These are phyloP conservation scores for Acrossocheilus wenchowensis DNA, from an alignment of 2,797 vertebrate genomes.

Conservation along the genomic window DNA sequence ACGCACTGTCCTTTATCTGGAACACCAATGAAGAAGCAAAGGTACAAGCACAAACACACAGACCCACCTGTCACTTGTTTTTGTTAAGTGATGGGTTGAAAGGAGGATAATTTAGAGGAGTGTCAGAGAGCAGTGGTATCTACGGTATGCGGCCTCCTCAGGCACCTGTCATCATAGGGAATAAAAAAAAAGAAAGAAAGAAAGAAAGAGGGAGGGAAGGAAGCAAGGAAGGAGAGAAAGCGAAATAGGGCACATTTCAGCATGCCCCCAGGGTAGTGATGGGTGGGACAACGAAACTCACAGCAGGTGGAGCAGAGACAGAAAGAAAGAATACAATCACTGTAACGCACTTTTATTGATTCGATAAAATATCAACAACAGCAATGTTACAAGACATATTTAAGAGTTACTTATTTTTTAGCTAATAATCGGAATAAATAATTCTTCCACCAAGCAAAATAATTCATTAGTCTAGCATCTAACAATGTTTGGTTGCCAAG, in stretches of 20 bases:
- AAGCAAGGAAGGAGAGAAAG: constrained; percentile 30
- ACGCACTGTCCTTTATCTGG: constrained; percentile 95
- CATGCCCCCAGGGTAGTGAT: constrained; percentile 55
- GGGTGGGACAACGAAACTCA: constrained; percentile 64
- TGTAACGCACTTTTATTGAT: constrained; percentile 6
- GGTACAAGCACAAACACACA: constrained; percentile 74
- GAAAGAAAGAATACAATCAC: constrained; percentile 33
- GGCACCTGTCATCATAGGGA: constrained; percentile 76
- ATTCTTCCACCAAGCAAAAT: not conserved
- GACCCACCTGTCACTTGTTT: constrained; percentile 47
- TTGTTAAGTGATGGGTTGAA: constrained; percentile 61
- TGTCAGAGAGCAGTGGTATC: constrained; percentile 79
- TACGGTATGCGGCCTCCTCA: constrained; percentile 80
- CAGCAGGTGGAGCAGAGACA: constrained; percentile 53
- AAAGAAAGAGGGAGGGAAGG: constrained; percentile 43
- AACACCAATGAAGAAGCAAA: constrained; percentile 94
- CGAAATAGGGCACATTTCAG: constrained; percentile 49
- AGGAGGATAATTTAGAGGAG: constrained; percentile 62
- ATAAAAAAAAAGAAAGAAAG: constrained; percentile 29
- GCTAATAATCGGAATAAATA: not conserved
- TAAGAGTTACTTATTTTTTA: not conserved
- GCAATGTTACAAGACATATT: not conserved
- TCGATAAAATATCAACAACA: not conserved
- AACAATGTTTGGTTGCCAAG: not conserved
- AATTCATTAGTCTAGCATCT: not conserved